These are phyloP conservation scores for Apotomis capreana DNA, from an alignment of 2,888 invertebrate genomes.

Conservation along the genomic window DNA sequence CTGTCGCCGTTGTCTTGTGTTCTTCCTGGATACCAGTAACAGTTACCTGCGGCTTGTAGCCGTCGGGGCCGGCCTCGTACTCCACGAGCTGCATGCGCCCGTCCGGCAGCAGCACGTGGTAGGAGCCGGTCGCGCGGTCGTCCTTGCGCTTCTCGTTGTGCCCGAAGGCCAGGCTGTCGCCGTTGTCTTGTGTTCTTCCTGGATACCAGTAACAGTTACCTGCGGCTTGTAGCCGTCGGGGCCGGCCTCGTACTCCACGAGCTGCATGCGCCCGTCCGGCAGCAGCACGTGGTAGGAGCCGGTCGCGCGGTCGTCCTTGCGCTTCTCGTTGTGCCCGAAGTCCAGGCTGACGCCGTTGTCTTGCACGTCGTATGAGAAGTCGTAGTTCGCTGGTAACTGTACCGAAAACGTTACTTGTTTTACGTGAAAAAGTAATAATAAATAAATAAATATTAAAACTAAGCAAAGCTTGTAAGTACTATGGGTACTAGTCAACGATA, in stretches of 20 bases:
- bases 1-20: too few relatives aligned
- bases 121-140: slow-evolving; percentile 85
- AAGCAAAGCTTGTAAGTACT: too few relatives aligned
- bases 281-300: slow-evolving; percentile 86
- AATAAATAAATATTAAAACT: too few relatives aligned
- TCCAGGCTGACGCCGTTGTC: slow-evolving; percentile 83
- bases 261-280: slow-evolving; percentile 85
- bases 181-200: slow-evolving; percentile 67
- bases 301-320: slow-evolving; percentile 85
- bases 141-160: slow-evolving; percentile 83
- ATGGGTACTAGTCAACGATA: too few relatives aligned
- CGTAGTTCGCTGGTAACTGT: slow-evolving; percentile 85
- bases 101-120: slow-evolving; percentile 62
- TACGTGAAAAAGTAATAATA: not conserved
- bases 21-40: too few relatives aligned
- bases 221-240: slow-evolving; percentile 85
- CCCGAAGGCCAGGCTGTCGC: too few relatives aligned
- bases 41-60: slow-evolving; percentile 82
- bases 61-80: slow-evolving; percentile 85
- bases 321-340: slow-evolving; percentile 86
- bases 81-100: slow-evolving; percentile 86
- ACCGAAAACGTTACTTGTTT: slow-evolving; percentile 1
- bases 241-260: slow-evolving; percentile 86
- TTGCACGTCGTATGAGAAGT: slow-evolving; percentile 86
- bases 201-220: slow-evolving; percentile 39